phyloP scores from a whole-genome alignment of 2,888 invertebrate genomes.

The Esperia sulphurella region DNA sequence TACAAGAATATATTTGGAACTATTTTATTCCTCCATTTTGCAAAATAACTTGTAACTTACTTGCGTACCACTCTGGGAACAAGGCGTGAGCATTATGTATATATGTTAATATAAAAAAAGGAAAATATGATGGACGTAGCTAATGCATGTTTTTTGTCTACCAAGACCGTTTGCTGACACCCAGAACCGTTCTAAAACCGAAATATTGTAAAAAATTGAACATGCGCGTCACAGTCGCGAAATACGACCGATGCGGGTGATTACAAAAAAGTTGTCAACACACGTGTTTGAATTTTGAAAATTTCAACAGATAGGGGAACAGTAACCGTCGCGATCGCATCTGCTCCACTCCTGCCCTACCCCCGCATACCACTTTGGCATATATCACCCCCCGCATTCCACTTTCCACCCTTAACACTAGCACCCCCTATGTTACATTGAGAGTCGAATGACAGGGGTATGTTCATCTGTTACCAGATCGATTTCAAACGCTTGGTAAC shows the following conservation, averaged over 20 bases:
- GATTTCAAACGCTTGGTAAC: constrained; percentile 25
- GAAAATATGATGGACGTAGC: too few relatives aligned
- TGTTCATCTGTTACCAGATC: constrained; percentile 48
- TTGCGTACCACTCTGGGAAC: too few relatives aligned
- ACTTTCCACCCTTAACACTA: constrained; percentile 10
- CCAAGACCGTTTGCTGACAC: constrained; percentile 6
- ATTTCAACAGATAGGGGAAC: constrained; percentile 66
- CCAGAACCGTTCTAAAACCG: constrained; percentile 2
- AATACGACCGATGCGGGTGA: constrained; percentile 54
- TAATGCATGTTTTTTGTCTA: too few relatives aligned
- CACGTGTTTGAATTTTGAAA: constrained; percentile 71
- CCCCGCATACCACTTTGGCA: constrained; percentile 36
- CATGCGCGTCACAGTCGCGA: constrained; percentile 21
- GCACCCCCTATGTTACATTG: constrained; percentile 30
- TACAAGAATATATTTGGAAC: too few relatives aligned
- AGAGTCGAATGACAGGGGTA: constrained; percentile 43
- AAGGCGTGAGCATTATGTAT: too few relatives aligned
- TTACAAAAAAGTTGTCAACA: constrained; percentile 66
- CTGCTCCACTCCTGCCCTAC: constrained; percentile 42
- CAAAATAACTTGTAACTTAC: too few relatives aligned
- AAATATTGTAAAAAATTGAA: constrained; percentile 1
- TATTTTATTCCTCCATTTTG: too few relatives aligned
- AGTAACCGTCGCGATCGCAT: constrained; percentile 68
- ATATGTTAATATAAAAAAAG: constrained; percentile 7
- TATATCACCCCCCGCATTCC: constrained; percentile 30